Base-by-base conservation (phyloP, 2,797 vertebrate species). In the Characodon lateralis region DNA sequence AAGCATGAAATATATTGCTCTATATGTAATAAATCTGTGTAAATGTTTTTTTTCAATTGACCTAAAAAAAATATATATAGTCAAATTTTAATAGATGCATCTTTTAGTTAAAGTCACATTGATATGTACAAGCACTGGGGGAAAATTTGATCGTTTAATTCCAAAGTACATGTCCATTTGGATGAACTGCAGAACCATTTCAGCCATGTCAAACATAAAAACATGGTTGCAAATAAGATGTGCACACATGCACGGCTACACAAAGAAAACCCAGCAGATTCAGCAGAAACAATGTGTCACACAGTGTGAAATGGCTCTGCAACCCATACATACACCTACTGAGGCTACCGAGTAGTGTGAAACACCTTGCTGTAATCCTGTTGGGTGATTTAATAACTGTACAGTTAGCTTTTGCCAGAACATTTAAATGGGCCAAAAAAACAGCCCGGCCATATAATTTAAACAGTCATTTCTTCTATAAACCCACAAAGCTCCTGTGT, bases 251-350 rank as follows among this genome's bases (percentile, higher is more conserved):
- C 31, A 78, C 26, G 71, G 2, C 71, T 46, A 51, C 71, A 77
- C 65, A 79, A 22, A 77, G 55, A 83, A 73, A 72, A 73, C 71
- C 73, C 53, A 63, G 84, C 81, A 73, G 68, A 87, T 80, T 88
- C 84, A 82, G 79, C 81, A 89, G 82, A 86, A 88, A 81, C 74
- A 72, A 78, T 18, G 73, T 84, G 81, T 83, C 84, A 80, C 80
- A 79, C 83, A 10, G 31, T 79, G 73, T 77, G 85, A 85, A 83
- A 89, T 72, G 69, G 85, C 80, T 88, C 78, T 56, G 76, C 78
- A 73, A 56, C 73, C 12, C 72, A 77, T 22, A 75, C 72, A 61
- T 78, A 83, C 28, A 26, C 59, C 71, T 28, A 71, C 80, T 59
- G 53, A 79, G 73, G 39, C 22, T 35, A 41, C 26, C 16, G 13